Percentiles rank a stretch among this genome's conserved stretches.
Conservation (phyloP, 2,113 vertebrate species). For the Chaetura pelagica region DNA sequence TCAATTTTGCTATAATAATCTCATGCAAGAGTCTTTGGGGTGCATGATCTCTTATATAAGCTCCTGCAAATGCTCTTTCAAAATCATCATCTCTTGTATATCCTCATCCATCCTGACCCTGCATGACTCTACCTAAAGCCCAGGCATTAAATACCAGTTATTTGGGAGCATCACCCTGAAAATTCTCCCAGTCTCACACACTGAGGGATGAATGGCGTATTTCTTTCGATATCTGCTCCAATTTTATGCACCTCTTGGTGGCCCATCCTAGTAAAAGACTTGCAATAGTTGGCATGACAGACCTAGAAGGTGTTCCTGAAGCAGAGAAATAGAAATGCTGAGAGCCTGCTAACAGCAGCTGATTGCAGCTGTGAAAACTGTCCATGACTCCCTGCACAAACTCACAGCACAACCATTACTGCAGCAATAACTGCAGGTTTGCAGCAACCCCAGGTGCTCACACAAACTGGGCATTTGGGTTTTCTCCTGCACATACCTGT, state of each 20-base stretch:
- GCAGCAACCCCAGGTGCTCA: background rate
- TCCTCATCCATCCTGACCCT: background rate
- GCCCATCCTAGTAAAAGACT: background rate
- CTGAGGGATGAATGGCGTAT: background rate
- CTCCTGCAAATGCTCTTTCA: conserved; percentile 6
- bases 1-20: conserved; percentile 25
- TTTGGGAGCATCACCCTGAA: background rate
- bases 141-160: background rate
- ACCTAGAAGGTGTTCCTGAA: background rate
- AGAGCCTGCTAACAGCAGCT: background rate
- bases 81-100: background rate
- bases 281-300: background rate
- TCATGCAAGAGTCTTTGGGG: background rate
- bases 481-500: background rate
- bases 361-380: background rate
- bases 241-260: background rate
- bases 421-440: background rate
- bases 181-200: background rate
- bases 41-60: background rate
- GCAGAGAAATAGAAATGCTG: background rate
- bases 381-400: background rate
- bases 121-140: background rate
- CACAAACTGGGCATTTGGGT: background rate
- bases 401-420: rapidly evolving
- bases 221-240: background rate